phyloP scores from a whole-genome alignment of 2,888 invertebrate species.

The Chloromyia formosa region DNA sequence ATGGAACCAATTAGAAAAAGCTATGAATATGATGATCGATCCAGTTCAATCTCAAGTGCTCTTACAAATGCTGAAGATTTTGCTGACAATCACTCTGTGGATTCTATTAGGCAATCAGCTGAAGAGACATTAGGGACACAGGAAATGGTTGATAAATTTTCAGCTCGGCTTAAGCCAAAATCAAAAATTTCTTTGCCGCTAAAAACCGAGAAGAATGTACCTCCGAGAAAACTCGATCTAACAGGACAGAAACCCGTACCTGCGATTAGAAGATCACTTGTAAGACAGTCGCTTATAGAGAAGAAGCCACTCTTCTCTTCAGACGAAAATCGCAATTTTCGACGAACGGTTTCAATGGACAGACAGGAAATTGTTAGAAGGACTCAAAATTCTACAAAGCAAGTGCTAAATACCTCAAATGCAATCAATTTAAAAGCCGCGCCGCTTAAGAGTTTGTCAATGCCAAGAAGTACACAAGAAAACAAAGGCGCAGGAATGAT shows the following conservation, averaged over 20 bases:
- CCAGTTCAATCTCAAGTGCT: constrained; percentile 58
- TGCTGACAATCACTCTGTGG: constrained; percentile 47
- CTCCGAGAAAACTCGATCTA: constrained; percentile 41
- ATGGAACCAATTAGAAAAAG: constrained; percentile 55
- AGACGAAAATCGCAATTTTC: constrained; percentile 52
- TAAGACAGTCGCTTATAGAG: constrained; percentile 57
- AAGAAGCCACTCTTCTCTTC: constrained; percentile 52
- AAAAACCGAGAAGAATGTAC: neutral
- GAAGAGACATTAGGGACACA: neutral
- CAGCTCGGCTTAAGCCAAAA: neutral
- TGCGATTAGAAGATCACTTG: constrained; percentile 51
- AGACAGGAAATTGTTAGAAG: constrained; percentile 57
- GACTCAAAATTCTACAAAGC: constrained; percentile 42
- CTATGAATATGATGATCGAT: constrained; percentile 55
- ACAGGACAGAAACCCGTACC: constrained; percentile 50
- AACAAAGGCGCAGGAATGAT: constrained; percentile 54
- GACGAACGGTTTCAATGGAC: constrained; percentile 59
- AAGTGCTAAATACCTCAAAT: constrained; percentile 40
- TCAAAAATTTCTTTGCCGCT: neutral
- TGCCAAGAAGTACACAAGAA: constrained; percentile 53
- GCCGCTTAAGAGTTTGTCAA: constrained; percentile 42
- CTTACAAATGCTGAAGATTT: constrained; percentile 57
- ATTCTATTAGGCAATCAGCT: constrained; percentile 30
- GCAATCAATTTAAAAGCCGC: neutral
- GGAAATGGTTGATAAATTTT: neutral